Conservation (phyloP, 2,888 invertebrate species). For the Tipula unca region DNA sequence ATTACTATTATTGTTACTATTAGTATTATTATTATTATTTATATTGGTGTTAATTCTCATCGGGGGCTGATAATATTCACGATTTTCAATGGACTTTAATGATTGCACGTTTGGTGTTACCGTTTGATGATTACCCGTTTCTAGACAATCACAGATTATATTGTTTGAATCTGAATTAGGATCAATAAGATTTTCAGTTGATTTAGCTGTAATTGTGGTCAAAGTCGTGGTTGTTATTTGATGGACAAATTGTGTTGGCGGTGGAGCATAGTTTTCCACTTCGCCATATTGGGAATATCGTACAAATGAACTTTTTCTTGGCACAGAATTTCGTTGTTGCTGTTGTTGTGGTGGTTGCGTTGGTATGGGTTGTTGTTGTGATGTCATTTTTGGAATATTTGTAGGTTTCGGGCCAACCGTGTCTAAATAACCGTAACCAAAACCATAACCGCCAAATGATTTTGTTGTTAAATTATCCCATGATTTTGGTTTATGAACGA, state of each 20-base stretch:
- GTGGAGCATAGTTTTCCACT: slow-evolving; percentile 42
- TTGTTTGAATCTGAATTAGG: slow-evolving; percentile 57
- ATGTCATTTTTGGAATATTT: slow-evolving; percentile 25
- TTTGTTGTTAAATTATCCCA: slow-evolving; percentile 86
- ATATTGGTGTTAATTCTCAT: slow-evolving; percentile 30
- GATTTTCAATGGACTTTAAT: slow-evolving; percentile 28
- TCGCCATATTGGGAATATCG: slow-evolving; percentile 41
- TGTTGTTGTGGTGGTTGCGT: slow-evolving; percentile 41
- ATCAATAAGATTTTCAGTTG: slow-evolving; percentile 68
- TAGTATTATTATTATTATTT: slow-evolving; percentile 26
- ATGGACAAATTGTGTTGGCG: slow-evolving; percentile 42
- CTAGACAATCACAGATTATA: slow-evolving; percentile 63
- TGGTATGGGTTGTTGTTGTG: slow-evolving; percentile 24
- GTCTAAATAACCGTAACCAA: slow-evolving; percentile 76
- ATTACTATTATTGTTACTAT: background rate
- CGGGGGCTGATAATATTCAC: slow-evolving; percentile 35
- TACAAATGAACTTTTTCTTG: slow-evolving; percentile 40
- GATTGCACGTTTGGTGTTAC: slow-evolving; percentile 25
- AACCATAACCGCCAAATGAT: slow-evolving; percentile 77
- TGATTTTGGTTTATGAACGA: slow-evolving; percentile 68
- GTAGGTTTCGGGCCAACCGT: slow-evolving; percentile 45
- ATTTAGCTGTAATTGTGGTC: slow-evolving; percentile 52
- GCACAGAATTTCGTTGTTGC: slow-evolving; percentile 45
- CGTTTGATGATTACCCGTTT: background rate
- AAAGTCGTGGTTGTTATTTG: slow-evolving; percentile 46